These are phyloP conservation scores for Agrotis segetum DNA, from an alignment of 2,888 invertebrate species.

Conservation along the genomic window DNA sequence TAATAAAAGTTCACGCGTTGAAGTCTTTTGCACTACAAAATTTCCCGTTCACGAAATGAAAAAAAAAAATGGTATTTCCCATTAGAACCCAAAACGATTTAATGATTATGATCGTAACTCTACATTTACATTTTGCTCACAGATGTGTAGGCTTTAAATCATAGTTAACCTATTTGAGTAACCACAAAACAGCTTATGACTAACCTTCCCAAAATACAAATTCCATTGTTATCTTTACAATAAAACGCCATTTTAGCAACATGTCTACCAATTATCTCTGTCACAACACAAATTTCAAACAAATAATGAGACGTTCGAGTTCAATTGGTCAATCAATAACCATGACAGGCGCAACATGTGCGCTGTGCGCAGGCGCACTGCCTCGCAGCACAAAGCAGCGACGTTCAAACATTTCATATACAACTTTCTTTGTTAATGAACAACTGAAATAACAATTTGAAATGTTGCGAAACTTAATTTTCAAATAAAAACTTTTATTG, in stretches of 20 bases:
- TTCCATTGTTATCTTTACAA: conserved; percentile 36
- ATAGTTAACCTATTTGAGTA: conserved; percentile 24
- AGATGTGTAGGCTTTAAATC: conserved; percentile 17
- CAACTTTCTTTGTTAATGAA: conserved; percentile 59
- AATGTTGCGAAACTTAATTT: conserved; percentile 26
- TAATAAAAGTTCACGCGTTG: not conserved
- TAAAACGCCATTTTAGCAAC: conserved; percentile 52
- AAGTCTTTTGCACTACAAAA: not conserved
- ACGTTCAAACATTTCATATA: conserved; percentile 57
- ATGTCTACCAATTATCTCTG: conserved; percentile 69
- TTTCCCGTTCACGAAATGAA: not conserved
- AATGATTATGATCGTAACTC: not conserved
- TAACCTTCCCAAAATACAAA: conserved; percentile 16
- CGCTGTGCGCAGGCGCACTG: conserved; percentile 53
- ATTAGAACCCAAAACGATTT: conserved; percentile 1
- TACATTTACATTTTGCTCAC: not conserved
- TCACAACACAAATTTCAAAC: conserved; percentile 72
- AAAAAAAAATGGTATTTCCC: not conserved
- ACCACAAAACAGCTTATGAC: not conserved
- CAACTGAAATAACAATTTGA: conserved; percentile 37
- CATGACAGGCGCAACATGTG: conserved; percentile 68
- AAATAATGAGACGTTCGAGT: conserved; percentile 72
- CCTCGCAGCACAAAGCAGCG: conserved; percentile 42
- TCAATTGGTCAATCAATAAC: conserved; percentile 79
- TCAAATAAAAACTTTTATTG: conserved; percentile 37